Evolutionary conservation across 2,113 vertebrate genomes (phyloP), one percentile per base, ranked within the genome.

Genomic region (Caloenas nicobarica): DNA sequence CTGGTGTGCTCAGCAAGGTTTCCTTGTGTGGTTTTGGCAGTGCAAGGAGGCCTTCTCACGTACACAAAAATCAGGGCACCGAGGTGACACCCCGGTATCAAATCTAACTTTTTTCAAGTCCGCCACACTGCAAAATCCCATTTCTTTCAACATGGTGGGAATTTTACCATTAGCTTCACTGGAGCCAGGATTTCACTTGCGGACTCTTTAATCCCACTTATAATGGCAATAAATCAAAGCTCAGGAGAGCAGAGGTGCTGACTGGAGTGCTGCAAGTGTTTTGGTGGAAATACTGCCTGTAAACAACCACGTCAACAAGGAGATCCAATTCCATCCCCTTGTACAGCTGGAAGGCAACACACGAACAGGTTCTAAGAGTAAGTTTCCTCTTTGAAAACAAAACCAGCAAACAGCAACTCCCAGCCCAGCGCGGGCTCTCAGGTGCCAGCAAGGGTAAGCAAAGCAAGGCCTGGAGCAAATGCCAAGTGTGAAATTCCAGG

Each of bases 361-460:
- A 5, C 24, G 56, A 74, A 46, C 8, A 33, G 5, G 15, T 17
- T 23, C 26, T 16, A 33, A 23, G 5, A 69, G 61, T 38, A 83
- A 68, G 29, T 44, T 87, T 74, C 31, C 50, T 74, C 66, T 28
- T 33, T 48, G 23, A n/a, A 87, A 83, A 64, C 14, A 57, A 64
- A 91, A 64, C n/a, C 44, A 74, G 51, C 46, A 72, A 36, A 22
- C 38, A 79, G 57, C 10, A 16, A 34, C 54, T 23, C 19, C 34
- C 29, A 81, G 29, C 18, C 34, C 4, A 0, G 26, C 2, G 1
- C 6, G 2, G 40, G 26, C 51, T 38, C 48, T 65, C 2, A 0
- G 7, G 29, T 58, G 26, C 38, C 54, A 56, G 38, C 22, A 73
- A 50, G 16, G 16, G 40, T 34, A 65, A 76, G 51, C 31, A 68